Base-by-base conservation (phyloP, 1,140 invertebrate genomes). In the Neodiprion fabricii region DNA sequence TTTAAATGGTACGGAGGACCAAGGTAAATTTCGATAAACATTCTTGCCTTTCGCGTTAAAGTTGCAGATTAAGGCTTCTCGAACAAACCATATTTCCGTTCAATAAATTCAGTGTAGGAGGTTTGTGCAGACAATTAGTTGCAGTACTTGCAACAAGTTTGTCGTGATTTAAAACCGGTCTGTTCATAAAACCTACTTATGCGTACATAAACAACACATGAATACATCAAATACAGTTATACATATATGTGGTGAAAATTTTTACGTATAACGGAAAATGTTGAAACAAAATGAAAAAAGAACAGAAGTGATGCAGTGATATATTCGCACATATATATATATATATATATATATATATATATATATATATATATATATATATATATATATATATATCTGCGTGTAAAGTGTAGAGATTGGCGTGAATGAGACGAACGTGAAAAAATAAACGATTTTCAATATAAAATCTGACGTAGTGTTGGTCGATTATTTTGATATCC, bases 1-100 rank as follows among this genome's bases (percentile, higher is more conserved):
- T 49, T 49, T 53, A 28, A 61, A 72, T 72, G 21, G 48, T 49
- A 72, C 53, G 48, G 71, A 8, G 71, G 71, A 72, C 50, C 48
- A 61, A 50, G 71, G 53, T 49, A 40, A 72, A 23, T 50, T 61
- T 61, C 8, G 53, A 61, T 61, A 17, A 61, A 61, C 53, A 61
- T 61, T 61, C 53, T 61, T 61, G 53, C 53, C 53, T 61, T 17
- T 61, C 53, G 53, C 53, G 53, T 61, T 61, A 61, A 61, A 61
- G 53, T 61, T 61, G 53, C 53, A 61, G n/a, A 61, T 61, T 61
- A 17, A 61, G 53, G 53, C 53, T 61, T 17, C 11, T 61, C n/a
- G 53, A 61, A 61, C n/a, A 9, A 61, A 17, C 3, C 53, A 61
- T 61, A n/a, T 61, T 4, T 61, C 11, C n/a, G 53, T 11, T 61